These are phyloP conservation scores for Zaprionus bogoriensis DNA, from an alignment of 2,888 invertebrate genomes.

Conservation along the genomic window DNA sequence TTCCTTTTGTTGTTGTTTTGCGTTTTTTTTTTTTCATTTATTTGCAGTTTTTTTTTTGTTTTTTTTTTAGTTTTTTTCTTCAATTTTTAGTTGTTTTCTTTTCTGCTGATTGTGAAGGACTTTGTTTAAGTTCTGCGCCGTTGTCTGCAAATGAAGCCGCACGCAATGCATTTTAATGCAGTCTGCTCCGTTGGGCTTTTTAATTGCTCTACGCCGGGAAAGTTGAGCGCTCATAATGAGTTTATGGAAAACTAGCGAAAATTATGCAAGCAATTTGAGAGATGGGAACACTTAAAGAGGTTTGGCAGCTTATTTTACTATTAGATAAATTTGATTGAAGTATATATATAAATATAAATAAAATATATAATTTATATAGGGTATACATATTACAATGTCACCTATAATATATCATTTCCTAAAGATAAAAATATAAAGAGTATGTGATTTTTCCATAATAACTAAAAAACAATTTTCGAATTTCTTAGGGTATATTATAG, in stretches of 20 bases:
- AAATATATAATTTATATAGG: no score
- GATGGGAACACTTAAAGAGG: no score
- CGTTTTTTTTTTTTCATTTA: slow-evolving; percentile 15
- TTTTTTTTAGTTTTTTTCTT: slow-evolving; percentile 14
- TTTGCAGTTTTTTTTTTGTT: slow-evolving; percentile 1
- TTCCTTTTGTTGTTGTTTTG: slow-evolving; percentile 38
- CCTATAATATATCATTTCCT: no score
- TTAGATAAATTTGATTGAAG: no score
- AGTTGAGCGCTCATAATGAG: slow-evolving; percentile 2
- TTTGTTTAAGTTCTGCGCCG: slow-evolving; percentile 38
- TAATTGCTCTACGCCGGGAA: slow-evolving; percentile 3
- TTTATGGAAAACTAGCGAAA: background rate
- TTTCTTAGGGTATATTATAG: no score
- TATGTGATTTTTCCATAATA: no score
- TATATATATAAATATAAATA: no score
- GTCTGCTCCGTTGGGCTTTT: background rate
- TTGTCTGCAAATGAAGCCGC: slow-evolving; percentile 26
- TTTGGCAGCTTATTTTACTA: no score
- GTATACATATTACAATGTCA: no score
- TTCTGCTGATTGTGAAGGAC: slow-evolving; percentile 33
- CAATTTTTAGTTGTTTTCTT: no score
- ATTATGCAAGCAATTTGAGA: background rate
- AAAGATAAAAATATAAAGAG: no score
- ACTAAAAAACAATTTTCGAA: no score
- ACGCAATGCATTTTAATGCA: slow-evolving; percentile 22